phyloP scores from a whole-genome alignment of 2,888 invertebrate genomes.

The Meloe dianella region DNA sequence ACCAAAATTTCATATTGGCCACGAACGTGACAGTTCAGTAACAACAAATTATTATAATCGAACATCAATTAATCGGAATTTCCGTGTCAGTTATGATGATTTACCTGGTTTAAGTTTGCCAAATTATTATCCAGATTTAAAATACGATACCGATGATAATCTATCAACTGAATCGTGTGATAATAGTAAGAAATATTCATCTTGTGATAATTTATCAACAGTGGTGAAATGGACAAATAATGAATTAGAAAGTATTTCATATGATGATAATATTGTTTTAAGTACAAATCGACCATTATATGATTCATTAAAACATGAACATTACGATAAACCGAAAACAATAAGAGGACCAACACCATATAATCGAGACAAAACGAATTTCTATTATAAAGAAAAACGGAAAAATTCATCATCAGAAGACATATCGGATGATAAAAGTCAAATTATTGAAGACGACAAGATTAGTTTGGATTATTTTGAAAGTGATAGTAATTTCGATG shows the following conservation, averaged over 20 bases:
- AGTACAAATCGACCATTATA: constrained; percentile 50
- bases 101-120: constrained; percentile 53
- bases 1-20: constrained; percentile 29
- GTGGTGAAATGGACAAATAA: constrained; percentile 36
- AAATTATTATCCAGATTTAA: constrained; percentile 58
- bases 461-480: constrained; percentile 41
- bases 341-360: constrained; percentile 53
- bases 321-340: constrained; percentile 49
- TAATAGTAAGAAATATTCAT: constrained; percentile 55
- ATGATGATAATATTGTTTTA: constrained; percentile 57
- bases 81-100: constrained; percentile 48
- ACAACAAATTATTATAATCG: constrained; percentile 66
- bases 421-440: constrained; percentile 25
- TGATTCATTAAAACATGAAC: constrained; percentile 41
- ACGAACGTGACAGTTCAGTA: constrained; percentile 62
- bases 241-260: constrained; percentile 50
- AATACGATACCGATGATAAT: constrained; percentile 62
- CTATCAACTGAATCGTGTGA: constrained; percentile 54
- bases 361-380: constrained; percentile 36
- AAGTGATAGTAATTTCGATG: constrained; percentile 52
- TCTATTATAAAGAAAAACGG: constrained; percentile 42
- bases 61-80: constrained; percentile 59
- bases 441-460: constrained; percentile 28
- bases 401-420: constrained; percentile 31
- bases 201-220: constrained; percentile 38